Evolutionary conservation across 64 coral and sea anemone species (phyloP).

Genomic region (Astreopora myriophthalma): DNA sequence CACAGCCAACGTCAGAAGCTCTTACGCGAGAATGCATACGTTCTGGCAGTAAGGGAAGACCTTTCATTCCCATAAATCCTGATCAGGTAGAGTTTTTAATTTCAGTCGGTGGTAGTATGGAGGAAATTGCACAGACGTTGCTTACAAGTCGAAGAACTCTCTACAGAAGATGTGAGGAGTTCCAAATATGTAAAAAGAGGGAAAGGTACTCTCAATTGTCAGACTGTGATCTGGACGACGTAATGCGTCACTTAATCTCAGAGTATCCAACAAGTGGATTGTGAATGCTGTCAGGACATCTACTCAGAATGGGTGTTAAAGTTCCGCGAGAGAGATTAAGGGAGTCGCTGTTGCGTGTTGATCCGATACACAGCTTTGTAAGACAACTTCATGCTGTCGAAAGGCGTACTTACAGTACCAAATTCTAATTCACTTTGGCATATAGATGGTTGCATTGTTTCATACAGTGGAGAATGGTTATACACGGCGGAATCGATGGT

Average conservation of each 20-base stretch:
- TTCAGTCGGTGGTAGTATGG: conserved; percentile 38
- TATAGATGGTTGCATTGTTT: conserved; percentile 75
- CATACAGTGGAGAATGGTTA: conserved; percentile 40
- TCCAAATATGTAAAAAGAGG: conserved; percentile 65
- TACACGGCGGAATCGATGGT: conserved; percentile 28
- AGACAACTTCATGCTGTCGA: conserved; percentile 18
- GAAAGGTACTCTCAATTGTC: conserved; percentile 55
- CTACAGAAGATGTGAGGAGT: conserved; percentile 63
- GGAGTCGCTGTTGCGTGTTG: conserved; percentile 18
- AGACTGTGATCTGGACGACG: conserved; percentile 37
- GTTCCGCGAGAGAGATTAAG: conserved; percentile 58
- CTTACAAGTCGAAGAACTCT: conserved; percentile 64
- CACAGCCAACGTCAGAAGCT: conserved; percentile 57
- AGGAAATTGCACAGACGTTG: conserved; percentile 54
- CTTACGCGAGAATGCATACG: not conserved
- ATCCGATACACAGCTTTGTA: conserved; percentile 57
- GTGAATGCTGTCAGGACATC: conserved; percentile 25
- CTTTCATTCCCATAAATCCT: conserved; percentile 47
- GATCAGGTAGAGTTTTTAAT: conserved; percentile 45
- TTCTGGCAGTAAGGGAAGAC: conserved; percentile 33
- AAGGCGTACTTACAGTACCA: conserved; percentile 65
- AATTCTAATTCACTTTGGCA: conserved; percentile 79
- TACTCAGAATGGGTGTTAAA: conserved; percentile 10
- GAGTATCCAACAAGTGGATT: conserved; percentile 51
- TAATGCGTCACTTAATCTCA: conserved; percentile 29